Percentiles rank a stretch among this genome's conserved stretches.
Evolutionary conservation across 2,113 vertebrate genomes (phyloP).

Genomic region (Montifringilla adamsi): DNA sequence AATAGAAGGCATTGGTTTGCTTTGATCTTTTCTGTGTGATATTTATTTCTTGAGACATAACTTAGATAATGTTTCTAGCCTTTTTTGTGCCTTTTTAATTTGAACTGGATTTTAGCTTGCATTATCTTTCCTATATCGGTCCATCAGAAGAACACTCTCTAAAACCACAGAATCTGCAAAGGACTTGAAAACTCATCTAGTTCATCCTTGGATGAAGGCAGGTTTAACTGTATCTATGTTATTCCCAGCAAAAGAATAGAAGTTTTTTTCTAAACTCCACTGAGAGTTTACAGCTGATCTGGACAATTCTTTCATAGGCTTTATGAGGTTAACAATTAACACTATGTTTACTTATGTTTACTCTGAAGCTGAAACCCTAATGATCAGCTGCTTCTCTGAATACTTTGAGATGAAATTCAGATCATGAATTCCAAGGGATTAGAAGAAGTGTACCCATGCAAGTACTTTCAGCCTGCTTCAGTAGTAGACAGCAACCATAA

Average conservation of each 20-base stretch:
- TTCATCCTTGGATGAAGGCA: not conserved
- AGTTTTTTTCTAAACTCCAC: not conserved
- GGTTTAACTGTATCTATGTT: not conserved
- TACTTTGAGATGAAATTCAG: not conserved
- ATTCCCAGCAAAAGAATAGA: not conserved
- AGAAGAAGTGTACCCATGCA: not conserved
- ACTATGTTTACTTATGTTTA: not conserved
- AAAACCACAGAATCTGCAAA: not conserved
- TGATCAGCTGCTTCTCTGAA: not conserved
- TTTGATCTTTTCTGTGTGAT: not conserved
- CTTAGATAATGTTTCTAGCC: not conserved
- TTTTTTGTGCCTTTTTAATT: not conserved
- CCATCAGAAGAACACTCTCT: not conserved
- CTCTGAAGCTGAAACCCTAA: not conserved
- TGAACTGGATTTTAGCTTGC: not conserved
- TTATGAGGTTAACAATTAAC: not conserved
- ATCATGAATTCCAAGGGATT: not conserved
- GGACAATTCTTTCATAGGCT: not conserved
- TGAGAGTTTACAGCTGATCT: not conserved
- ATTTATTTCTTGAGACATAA: not conserved
- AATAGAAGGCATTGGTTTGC: not conserved
- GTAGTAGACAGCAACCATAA: not conserved
- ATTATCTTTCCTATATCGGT: not conserved
- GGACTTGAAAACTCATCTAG: not conserved
- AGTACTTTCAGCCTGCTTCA: not conserved